A percentile compares a stretch with the other conserved stretches of the same genome.
phyloP scores from a whole-genome alignment of 2,113 vertebrate species.

The Vombatus ursinus region DNA sequence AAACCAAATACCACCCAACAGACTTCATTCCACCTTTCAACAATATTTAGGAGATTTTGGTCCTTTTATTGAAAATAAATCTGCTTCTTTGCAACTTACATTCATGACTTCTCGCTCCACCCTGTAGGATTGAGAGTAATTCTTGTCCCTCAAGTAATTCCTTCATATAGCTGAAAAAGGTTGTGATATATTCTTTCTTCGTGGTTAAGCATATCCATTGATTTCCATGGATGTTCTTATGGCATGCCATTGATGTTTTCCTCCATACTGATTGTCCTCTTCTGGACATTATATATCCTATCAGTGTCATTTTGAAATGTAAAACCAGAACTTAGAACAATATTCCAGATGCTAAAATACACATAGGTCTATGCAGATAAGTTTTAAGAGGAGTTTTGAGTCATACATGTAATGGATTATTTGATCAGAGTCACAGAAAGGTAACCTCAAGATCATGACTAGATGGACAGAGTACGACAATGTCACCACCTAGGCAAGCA shows the following conservation, averaged over 20 bases:
- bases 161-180: not conserved
- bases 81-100: not conserved
- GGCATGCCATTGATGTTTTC: not conserved
- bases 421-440: constrained; percentile 51
- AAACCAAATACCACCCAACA: not conserved
- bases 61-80: not conserved
- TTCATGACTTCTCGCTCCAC: not conserved
- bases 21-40: not conserved
- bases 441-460: constrained; percentile 43
- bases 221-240: not conserved
- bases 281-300: not conserved
- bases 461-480: constrained; percentile 66
- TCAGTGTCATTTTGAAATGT: not conserved
- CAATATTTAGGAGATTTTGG: not conserved
- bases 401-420: constrained; percentile 65
- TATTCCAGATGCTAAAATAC: not conserved
- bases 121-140: not conserved
- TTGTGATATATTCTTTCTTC: not conserved
- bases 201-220: not conserved
- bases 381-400: constrained; percentile 60
- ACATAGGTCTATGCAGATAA: constrained; percentile 59
- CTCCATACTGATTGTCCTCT: not conserved
- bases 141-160: not conserved
- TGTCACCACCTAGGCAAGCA: constrained; percentile 48
- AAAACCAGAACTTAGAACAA: not conserved